Base-by-base conservation (phyloP, 64 coral and sea anemone genomes). In the Montipora foliosa region DNA sequence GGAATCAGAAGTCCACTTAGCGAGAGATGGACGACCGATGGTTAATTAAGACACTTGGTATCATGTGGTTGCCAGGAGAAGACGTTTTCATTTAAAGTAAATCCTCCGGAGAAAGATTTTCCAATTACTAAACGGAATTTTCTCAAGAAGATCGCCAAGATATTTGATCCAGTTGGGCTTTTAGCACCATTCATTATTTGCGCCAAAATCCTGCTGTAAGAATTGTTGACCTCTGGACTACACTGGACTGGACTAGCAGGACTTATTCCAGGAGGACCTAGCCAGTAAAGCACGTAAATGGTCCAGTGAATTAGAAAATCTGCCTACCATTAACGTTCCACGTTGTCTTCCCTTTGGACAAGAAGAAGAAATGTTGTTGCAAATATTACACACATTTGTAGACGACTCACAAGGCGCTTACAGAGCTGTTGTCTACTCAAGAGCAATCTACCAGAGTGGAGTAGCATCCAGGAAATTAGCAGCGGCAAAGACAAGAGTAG, bases 151-250 rank as follows among this genome's bases (percentile, higher is more conserved):
- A 82, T 84, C 6, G 80, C 80, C 16, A 92, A 69, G 52, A 22
- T 92, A 4, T 92, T 92, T 61, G 81, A 92, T 25, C 81, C 90
- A 17, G 44, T 76, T 9, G 81, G 90, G 20, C 86, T 92, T n/a
- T 47, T 92, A 15, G 25, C 90, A 16, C 90, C 90, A 68, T 94
- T 74, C 55, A 75, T 83, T 59, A 24, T 94, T 51, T 67, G 93
- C 0, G 87, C 87, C 5, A 89, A 83, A 29, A 84, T 94, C 8
- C 37, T 94, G 17, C 78, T 90, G 55, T 87, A 94, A 77, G 80
- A 84, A 9, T 83, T 94, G 47, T 89, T 87, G 78, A 57, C 87
- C n/a, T n/a, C n/a, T n/a, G n/a, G n/a, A n/a, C n/a, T n/a, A n/a
- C 13, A 62, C 49, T 10, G 87, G 87, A 6, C 8, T 94, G 5